A percentile compares a stretch with the other conserved stretches of the same genome.
Conservation (phyloP, 2,888 invertebrate genomes). For the Yponomeuta malinellus region DNA sequence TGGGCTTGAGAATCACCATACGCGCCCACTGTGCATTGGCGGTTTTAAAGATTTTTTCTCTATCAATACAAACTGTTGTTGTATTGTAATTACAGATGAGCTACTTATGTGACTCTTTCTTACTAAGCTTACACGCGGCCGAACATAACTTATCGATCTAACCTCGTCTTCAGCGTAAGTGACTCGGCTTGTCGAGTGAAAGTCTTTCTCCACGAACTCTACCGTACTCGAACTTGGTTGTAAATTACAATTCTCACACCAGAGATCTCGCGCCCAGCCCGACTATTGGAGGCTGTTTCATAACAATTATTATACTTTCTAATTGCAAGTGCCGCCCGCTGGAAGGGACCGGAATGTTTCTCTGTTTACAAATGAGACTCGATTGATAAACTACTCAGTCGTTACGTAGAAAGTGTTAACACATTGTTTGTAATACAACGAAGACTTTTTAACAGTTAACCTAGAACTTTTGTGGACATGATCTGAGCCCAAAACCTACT, state of each 20-base stretch:
- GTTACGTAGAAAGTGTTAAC: neutral
- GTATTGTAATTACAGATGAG: too few relatives aligned
- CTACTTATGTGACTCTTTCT: neutral
- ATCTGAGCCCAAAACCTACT: constrained; percentile 1
- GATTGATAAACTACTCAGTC: neutral
- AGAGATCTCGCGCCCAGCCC: neutral
- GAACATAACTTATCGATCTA: neutral
- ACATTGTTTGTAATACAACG: too few relatives aligned
- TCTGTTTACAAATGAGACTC: neutral
- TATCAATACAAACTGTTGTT: too few relatives aligned
- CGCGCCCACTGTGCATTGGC: too few relatives aligned
- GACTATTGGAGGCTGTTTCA: neutral
- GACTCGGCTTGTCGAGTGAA: neutral
- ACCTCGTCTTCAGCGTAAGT: neutral
- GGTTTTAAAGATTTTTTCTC: too few relatives aligned
- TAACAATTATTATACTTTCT: neutral
- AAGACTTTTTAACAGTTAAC: neutral
- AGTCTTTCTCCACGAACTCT: neutral
- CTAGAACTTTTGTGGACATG: neutral
- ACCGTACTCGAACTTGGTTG: neutral
- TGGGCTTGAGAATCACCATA: too few relatives aligned
- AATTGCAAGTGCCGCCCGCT: neutral
- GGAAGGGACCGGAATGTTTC: neutral
- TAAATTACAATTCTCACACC: neutral
- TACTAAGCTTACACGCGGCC: neutral